Percentiles rank a stretch among this genome's conserved stretches.
Evolutionary conservation across 2,888 invertebrate species (phyloP).

Genomic region (Sceliomorpha sp.): DNA sequence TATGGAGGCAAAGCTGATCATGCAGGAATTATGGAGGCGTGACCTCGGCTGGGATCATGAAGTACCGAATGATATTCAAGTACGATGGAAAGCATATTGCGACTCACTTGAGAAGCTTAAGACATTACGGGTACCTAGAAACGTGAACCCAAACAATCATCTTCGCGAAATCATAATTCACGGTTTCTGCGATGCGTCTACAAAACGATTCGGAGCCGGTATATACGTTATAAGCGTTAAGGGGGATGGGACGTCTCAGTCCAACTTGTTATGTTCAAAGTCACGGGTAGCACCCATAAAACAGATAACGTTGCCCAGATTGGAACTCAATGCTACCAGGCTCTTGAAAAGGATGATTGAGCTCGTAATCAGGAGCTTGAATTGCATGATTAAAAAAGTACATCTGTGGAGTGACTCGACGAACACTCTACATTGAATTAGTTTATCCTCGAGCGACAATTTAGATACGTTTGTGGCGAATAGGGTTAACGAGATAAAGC

Average conservation of each 20-base stretch:
- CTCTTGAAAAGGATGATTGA: not conserved
- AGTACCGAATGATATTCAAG: not conserved
- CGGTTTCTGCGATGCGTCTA: too few species aligned
- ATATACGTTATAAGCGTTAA: not conserved
- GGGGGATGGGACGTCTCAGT: not conserved
- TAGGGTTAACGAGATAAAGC: too few species aligned
- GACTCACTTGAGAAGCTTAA: not conserved
- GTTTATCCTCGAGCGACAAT: too few species aligned
- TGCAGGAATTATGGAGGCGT: not conserved
- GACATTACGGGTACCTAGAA: too few species aligned
- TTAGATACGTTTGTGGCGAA: too few species aligned
- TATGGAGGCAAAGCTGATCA: too few species aligned
- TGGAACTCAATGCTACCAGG: not conserved
- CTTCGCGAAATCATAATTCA: constrained; percentile 1
- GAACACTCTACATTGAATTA: constrained; percentile 1
- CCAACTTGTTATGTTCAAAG: constrained; percentile 1
- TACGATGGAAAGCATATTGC: not conserved
- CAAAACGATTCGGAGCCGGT: constrained; percentile 1
- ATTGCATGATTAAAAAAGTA: not conserved
- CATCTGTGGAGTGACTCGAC: not conserved
- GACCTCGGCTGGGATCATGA: not conserved
- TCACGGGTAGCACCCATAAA: not conserved
- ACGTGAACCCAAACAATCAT: not conserved
- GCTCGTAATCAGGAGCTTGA: not conserved
- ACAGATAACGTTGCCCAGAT: not conserved